phyloP scores from a whole-genome alignment of 2,888 invertebrate species.

The Hybos culiciformis region DNA sequence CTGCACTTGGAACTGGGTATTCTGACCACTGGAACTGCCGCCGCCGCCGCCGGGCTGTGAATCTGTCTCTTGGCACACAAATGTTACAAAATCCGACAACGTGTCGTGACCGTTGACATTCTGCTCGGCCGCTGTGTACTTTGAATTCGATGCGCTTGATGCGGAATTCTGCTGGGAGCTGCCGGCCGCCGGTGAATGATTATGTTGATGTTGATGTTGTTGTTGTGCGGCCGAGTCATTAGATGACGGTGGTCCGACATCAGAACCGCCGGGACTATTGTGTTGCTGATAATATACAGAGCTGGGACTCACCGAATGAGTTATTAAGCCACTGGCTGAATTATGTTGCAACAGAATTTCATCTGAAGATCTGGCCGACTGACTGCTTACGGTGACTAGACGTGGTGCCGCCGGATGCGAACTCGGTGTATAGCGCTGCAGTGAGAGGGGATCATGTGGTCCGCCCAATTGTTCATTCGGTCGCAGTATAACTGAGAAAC shows the following conservation, averaged over 20 bases:
- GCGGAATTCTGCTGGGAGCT: conserved; percentile 14
- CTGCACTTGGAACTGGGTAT: conserved; percentile 21
- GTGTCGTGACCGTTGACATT: conserved; percentile 67
- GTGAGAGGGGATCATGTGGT: conserved; percentile 12
- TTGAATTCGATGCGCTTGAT: conserved; percentile 14
- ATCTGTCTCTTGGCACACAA: conserved; percentile 89
- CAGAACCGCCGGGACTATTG: conserved; percentile 23
- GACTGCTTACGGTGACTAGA: conserved; percentile 21
- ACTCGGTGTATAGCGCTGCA: conserved; percentile 31
- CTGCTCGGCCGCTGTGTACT: neutral
- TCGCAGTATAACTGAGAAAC: conserved; percentile 31
- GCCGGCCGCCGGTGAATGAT: conserved; percentile 11
- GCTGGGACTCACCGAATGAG: conserved; percentile 40
- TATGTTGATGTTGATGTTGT: conserved; percentile 16
- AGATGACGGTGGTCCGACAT: conserved; percentile 13
- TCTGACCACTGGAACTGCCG: conserved; percentile 8
- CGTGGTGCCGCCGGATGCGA: conserved; percentile 21
- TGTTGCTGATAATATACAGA: conserved; percentile 39
- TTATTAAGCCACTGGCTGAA: conserved; percentile 34
- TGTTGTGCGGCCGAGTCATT: conserved; percentile 18
- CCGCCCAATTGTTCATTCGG: conserved; percentile 21
- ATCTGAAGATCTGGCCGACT: too few relatives aligned
- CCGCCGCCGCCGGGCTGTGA: conserved; percentile 40
- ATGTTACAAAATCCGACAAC: conserved; percentile 89
- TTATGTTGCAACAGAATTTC: conserved; percentile 37